Evolutionary conservation across 2,888 invertebrate genomes (phyloP), one percentile per base, ranked within the genome.

Genomic region (Acanthococcus lagerstroemiae): DNA sequence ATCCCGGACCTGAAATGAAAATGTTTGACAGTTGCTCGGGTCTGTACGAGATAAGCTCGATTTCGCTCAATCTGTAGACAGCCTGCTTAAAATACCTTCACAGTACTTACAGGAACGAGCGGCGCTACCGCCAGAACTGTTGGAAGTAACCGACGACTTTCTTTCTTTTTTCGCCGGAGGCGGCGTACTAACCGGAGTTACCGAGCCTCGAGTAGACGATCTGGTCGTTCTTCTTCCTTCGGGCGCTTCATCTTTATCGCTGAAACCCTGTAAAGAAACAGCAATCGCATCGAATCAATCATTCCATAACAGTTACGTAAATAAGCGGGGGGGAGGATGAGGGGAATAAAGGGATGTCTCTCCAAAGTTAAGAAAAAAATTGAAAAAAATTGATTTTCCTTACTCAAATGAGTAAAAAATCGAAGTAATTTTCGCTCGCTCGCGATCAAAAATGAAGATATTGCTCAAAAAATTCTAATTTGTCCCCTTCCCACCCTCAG

Each of bases 221-320:
- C 60, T 48, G 5, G 60, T 61, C 1, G 60, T 27, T 21, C 60
- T 44, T 27, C 60, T 25, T 1, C 60, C 60, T 50, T 61, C 60
- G 1, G 60, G 60, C 12, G 50, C 60, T 15, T 61, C 60, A 17
- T 61, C 60, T 27, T 61, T 61, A n/a, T 50, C 60, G 9, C 60
- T 50, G n/a, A 61, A 61, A 27, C 60, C 60, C 60, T 61, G 15
- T 6, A 6, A 55, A 3, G n/a, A n/a, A 44, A 22, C 24, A 46
- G 21, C 21, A 45, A n/a, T 17, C 25, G n/a, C 26, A 54, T 7
- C 17, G 21, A 25, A 25, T 25, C 5, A 25, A 48, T 17, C 12
- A 19, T 12, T 21, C n/a, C 50, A 24, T 21, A 7, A n/a, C n/a
- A n/a, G n/a, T n/a, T n/a, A n/a, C n/a, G n/a, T 2, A 37, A 54